Evolutionary conservation across 2,888 invertebrate species (phyloP).

Genomic region (Bembecia ichneumoniformis): DNA sequence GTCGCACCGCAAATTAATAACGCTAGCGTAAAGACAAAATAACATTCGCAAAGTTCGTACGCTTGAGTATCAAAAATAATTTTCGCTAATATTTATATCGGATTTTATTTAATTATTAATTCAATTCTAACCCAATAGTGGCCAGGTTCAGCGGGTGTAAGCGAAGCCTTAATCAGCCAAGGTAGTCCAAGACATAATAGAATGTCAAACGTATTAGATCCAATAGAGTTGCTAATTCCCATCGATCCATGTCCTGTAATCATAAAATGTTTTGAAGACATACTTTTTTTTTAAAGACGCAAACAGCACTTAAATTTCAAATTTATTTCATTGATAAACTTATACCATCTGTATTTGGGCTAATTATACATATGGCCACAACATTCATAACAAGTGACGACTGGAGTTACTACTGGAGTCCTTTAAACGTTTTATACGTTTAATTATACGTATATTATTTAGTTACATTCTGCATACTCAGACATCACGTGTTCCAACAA

Average conservation of each 20-base stretch:
- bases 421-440: no score
- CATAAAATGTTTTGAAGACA: not conserved
- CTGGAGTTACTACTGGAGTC: no score
- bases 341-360: not conserved
- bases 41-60: conserved; percentile 4
- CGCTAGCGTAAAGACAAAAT: conserved; percentile 1
- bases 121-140: conserved; percentile 78
- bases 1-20: conserved; percentile 1
- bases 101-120: conserved; percentile 6
- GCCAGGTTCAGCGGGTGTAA: conserved; percentile 84
- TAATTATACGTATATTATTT: no score
- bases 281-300: not conserved
- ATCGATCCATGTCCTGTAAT: conserved; percentile 86
- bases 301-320: not conserved
- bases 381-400: no score
- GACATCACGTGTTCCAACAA: no score
- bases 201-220: conserved; percentile 92
- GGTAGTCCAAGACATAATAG: conserved; percentile 88
- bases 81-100: not conserved
- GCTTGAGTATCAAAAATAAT: not conserved
- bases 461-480: no score
- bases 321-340: not conserved
- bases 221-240: conserved; percentile 93
- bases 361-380: no score
- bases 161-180: conserved; percentile 90